Base-by-base conservation (phyloP, 2,888 invertebrate genomes). In the Himalopsyche tibetana region DNA sequence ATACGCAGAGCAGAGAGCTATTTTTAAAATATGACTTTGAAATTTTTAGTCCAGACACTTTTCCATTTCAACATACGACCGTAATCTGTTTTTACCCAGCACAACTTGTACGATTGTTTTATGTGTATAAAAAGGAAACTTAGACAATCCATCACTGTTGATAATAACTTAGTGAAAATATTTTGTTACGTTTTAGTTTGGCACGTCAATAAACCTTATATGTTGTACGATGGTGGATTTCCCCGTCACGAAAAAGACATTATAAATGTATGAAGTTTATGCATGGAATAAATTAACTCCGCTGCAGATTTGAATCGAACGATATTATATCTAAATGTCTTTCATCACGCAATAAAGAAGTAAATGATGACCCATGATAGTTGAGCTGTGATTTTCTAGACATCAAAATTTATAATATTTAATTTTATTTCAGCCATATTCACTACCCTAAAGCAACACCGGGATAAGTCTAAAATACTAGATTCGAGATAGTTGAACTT, bases 111-210 rank as follows among this genome's bases (percentile, higher is more conserved):
- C 19, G 63, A 63, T 63, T 63, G 63, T 63, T 63, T 63, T 19
- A 63, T 19, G 63, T 63, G 28, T 63, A 19, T 63, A 19, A 19
- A 63, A 63, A 28, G 19, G 15, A 63, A 63, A 63, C 63, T 63
- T 63, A 63, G 63, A 63, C 63, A 63, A 63, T 63, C 63, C 63
- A 63, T 63, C 63, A 63, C 63, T 63, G 63, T 63, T 63, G 63
- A 19, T 63, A 19, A 63, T 19, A 63, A 63, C 9, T 63, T 63
- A 28, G 63, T 19, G 63, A 28, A 63, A 63, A 63, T 63, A 63
- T 63, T 63, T 63, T 63, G 63, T 63, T 19, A 63, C 19, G 63
- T 63, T 63, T 63, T 63, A 63, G 63, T 63, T 63, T 63, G 63
- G 63, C 63, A 63, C 63, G 63, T 63, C 63, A 63, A 63, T 63